These are phyloP conservation scores for Perizoma affinitatum DNA, from an alignment of 2,888 invertebrate genomes.

Conservation along the genomic window DNA sequence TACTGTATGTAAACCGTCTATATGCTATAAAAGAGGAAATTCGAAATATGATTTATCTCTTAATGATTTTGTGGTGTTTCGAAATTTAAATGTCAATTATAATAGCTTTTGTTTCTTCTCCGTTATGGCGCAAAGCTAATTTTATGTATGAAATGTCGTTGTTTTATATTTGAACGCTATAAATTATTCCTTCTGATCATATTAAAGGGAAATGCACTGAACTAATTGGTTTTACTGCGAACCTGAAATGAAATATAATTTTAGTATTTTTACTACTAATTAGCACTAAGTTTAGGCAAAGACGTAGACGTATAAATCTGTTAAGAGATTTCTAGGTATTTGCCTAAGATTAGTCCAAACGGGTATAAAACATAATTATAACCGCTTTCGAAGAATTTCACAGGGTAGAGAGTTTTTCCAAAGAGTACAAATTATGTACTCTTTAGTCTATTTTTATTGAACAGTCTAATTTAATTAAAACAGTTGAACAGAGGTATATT, in stretches of 20 bases:
- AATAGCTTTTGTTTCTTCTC: slow-evolving; percentile 52
- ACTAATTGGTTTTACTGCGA: slow-evolving; percentile 39
- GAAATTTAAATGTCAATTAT: slow-evolving; percentile 84
- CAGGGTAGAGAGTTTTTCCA: too few relatives aligned
- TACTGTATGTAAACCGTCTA: slow-evolving; percentile 69
- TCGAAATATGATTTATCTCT: slow-evolving; percentile 70
- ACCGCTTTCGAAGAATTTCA: too few relatives aligned
- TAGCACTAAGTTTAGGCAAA: too few relatives aligned
- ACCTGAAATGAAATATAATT: not conserved
- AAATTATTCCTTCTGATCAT: slow-evolving; percentile 45
- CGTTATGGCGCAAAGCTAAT: slow-evolving; percentile 36
- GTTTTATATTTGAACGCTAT: slow-evolving; percentile 42
- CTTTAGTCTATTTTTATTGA: too few relatives aligned
- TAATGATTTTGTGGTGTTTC: slow-evolving; percentile 83
- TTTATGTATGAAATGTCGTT: slow-evolving; percentile 35
- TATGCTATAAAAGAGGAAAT: slow-evolving; percentile 74
- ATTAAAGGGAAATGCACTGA: slow-evolving; percentile 48
- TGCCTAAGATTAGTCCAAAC: too few relatives aligned
- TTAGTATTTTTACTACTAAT: too few relatives aligned
- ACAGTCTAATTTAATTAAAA: too few relatives aligned
- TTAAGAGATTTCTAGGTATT: too few relatives aligned
- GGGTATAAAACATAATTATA: too few relatives aligned
- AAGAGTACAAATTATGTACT: too few relatives aligned
- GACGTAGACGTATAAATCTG: too few relatives aligned
- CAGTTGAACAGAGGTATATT: too few relatives aligned